A percentile compares a stretch with the other conserved stretches of the same genome.
phyloP scores from a whole-genome alignment of 2,888 invertebrate species.

The Dorcus hopei region DNA sequence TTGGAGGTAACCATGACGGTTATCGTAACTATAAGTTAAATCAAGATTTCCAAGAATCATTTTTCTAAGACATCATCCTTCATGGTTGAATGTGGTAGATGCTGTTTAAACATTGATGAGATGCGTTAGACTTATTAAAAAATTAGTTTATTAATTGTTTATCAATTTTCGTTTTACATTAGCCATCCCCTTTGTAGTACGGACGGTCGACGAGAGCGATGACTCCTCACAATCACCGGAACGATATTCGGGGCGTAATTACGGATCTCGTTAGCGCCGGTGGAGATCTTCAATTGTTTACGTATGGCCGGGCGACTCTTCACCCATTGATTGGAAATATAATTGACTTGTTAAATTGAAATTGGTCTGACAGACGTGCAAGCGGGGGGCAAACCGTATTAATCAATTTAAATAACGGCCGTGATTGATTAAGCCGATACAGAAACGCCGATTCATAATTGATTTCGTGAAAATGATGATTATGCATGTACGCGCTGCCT shows the following conservation, averaged over 20 bases:
- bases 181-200: too few relatives aligned
- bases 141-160: too few relatives aligned
- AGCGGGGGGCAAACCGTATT: constrained; percentile 40
- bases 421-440: constrained; percentile 48
- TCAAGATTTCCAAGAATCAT: too few relatives aligned
- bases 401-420: constrained; percentile 47
- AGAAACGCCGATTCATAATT: constrained; percentile 46
- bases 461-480: constrained; percentile 35
- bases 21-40: too few relatives aligned
- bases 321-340: constrained; percentile 35
- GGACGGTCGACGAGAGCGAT: too few relatives aligned
- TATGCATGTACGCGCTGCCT: constrained; percentile 16
- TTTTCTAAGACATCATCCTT: too few relatives aligned
- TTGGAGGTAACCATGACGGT: too few relatives aligned
- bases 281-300: neutral
- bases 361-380: constrained; percentile 46
- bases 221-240: too few relatives aligned
- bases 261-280: constrained; percentile 1
- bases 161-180: too few relatives aligned
- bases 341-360: constrained; percentile 51
- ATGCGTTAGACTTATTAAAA: too few relatives aligned
- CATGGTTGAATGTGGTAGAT: too few relatives aligned
- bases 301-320: neutral
- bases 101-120: too few relatives aligned
- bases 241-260: neutral